Conservation (phyloP, 2,113 vertebrate species). For the Tenebrosternarchus preto region DNA sequence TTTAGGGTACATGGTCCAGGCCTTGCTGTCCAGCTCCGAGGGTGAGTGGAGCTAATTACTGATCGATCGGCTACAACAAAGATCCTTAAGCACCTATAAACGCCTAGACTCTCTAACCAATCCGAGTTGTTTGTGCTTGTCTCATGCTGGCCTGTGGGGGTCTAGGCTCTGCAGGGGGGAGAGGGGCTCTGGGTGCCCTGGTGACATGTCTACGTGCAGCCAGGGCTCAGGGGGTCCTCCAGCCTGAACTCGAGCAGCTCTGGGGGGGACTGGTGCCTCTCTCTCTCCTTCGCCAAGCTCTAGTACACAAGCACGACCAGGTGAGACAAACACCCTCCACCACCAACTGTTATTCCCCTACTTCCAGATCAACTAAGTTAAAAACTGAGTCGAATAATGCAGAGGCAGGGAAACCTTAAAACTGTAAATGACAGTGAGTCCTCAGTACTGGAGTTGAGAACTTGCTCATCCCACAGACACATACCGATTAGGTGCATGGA, state of each 20-base stretch:
- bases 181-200: constrained; percentile 86
- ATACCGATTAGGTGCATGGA: too few species aligned
- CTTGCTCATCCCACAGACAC: too few species aligned
- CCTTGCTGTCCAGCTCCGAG: constrained; percentile 73
- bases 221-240: constrained; percentile 83
- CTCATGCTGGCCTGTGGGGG: background rate
- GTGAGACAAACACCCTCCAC: constrained; percentile 77
- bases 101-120: background rate
- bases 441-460: too few species aligned
- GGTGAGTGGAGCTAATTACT: constrained; percentile 69
- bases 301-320: constrained; percentile 91
- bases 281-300: constrained; percentile 79
- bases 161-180: constrained; percentile 69
- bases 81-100: background rate
- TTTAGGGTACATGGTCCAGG: constrained; percentile 86
- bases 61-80: background rate
- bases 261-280: constrained; percentile 81
- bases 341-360: too few species aligned
- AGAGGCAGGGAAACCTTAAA: too few species aligned
- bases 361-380: too few species aligned
- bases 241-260: constrained; percentile 69
- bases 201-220: constrained; percentile 92
- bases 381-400: too few species aligned
- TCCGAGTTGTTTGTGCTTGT: background rate
- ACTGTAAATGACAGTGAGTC: too few species aligned